A percentile compares a stretch with the other conserved stretches of the same genome.
phyloP scores from a whole-genome alignment of 2,888 invertebrate species.

The Xestobium rufovillosum region DNA sequence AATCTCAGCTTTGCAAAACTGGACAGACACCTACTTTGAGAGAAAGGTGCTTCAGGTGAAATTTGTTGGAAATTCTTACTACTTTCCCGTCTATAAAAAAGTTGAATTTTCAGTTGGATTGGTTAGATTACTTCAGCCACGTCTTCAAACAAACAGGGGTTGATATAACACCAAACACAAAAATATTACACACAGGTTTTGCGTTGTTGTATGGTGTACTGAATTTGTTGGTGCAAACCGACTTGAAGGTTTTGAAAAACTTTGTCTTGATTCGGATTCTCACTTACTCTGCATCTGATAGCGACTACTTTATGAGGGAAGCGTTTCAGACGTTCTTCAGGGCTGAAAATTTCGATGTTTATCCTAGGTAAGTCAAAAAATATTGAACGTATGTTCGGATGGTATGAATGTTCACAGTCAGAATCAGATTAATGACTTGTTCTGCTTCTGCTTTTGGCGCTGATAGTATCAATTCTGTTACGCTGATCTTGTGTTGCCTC shows the following conservation, averaged over 20 bases:
- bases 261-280: constrained; percentile 37
- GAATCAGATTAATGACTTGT: too few relatives aligned
- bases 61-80: neutral
- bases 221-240: constrained; percentile 33
- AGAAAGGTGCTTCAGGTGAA: constrained; percentile 8
- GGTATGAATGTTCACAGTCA: too few relatives aligned
- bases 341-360: constrained; percentile 25
- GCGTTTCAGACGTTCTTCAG: constrained; percentile 34
- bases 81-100: neutral
- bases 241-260: constrained; percentile 34
- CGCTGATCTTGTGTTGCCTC: too few relatives aligned
- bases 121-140: constrained; percentile 36
- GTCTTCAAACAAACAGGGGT: constrained; percentile 32
- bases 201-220: constrained; percentile 33
- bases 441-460: too few relatives aligned
- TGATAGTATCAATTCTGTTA: too few relatives aligned
- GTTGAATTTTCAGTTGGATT: constrained; percentile 36
- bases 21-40: constrained; percentile 28
- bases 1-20: constrained; percentile 24
- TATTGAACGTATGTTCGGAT: too few relatives aligned
- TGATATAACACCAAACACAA: constrained; percentile 23
- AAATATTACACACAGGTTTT: neutral
- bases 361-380: constrained; percentile 25
- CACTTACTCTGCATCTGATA: constrained; percentile 37
- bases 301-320: constrained; percentile 31